Conservation (phyloP, 2,113 vertebrate genomes). For the Pongo abelii region DNA sequence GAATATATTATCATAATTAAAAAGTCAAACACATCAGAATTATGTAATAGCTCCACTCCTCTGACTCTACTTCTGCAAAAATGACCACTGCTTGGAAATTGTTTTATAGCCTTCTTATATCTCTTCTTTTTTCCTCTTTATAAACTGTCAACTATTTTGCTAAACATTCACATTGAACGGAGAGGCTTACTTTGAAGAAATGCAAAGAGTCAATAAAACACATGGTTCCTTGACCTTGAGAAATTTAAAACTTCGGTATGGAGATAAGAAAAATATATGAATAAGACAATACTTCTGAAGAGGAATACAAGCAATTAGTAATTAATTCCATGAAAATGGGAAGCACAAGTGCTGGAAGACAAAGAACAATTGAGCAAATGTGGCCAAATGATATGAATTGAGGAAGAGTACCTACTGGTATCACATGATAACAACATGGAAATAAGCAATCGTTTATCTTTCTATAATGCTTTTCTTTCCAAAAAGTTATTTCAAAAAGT, state of each 20-base stretch:
- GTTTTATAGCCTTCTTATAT: background rate
- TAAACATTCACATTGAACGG: background rate
- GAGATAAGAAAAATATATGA: background rate
- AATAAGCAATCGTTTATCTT: background rate
- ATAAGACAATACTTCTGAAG: slow-evolving; percentile 16
- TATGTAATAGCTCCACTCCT: background rate
- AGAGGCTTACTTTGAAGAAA: background rate
- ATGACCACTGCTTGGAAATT: background rate
- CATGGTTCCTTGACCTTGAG: background rate
- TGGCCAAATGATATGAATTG: background rate
- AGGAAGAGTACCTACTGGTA: background rate
- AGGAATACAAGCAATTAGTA: background rate
- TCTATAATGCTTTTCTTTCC: background rate
- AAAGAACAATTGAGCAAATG: background rate
- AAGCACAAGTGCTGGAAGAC: background rate
- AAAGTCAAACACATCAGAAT: background rate
- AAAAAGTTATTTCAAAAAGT: background rate
- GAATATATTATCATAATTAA: background rate
- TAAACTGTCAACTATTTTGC: background rate
- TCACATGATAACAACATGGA: background rate
- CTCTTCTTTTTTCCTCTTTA: background rate
- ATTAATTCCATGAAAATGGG: background rate
- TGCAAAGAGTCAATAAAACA: background rate
- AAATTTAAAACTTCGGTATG: background rate
- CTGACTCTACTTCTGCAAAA: background rate